Base-by-base conservation (phyloP, 2,888 invertebrate genomes). In the Noctua janthina region DNA sequence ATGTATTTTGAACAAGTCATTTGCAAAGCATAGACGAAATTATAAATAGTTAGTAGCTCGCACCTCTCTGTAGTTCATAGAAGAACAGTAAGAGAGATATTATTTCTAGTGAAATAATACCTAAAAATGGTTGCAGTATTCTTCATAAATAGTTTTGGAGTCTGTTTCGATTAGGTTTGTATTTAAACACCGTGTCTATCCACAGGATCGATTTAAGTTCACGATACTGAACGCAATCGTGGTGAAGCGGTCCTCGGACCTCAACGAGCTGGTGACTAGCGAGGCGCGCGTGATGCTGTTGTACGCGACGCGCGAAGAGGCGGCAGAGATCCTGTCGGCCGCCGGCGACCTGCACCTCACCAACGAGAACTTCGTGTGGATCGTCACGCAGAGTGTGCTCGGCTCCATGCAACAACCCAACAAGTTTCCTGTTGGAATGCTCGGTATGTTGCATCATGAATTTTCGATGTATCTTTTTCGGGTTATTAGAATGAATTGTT, bases 361-460 rank as follows among this genome's bases (percentile, higher is more conserved):
- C 8, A 98, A 98, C 15, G 99, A 99, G 95, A 99, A 99, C 94
- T 99, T 99, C 95, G 99, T 99, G 17, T 99, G 99, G 99, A 99
- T 99, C 81, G 99, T 99, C 39, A 99, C 99, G 74, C 99, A 99
- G 95, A 99, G 99, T 93, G 99, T 99, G 88, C 98, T 99, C 82
- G 98, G 98, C 91, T 98, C 98, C 89, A 97, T 98, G 92, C 98
- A 98, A 82, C 96, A 95, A 87, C 95, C 96, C 6, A 96, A 96
- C 90, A 96, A 98, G 93, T 99, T 99, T 94, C 99, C 99, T 1
- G 98, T 99, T 54, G 99, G 99, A 79, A 99, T 99, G 99, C 97
- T 99, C 75, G 99, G 98, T 98, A 93, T 96, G 98, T 96, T 59
- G 13, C 8, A 29, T 35, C 13, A 43, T 68, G 11, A 29, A 68